These are phyloP conservation scores for Scalopus aquaticus DNA, from an alignment of 2,113 vertebrate genomes.

Conservation along the genomic window DNA sequence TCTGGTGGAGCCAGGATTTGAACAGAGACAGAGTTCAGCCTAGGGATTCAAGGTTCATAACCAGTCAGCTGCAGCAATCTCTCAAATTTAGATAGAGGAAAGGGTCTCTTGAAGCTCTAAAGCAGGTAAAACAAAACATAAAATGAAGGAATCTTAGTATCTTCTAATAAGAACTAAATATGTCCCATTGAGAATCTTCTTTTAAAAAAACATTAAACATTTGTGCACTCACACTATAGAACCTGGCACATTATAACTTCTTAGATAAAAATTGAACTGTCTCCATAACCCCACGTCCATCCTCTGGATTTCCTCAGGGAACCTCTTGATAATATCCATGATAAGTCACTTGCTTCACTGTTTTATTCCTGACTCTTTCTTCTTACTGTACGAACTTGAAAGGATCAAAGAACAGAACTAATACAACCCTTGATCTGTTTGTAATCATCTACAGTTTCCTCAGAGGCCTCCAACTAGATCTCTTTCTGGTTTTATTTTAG, in stretches of 20 bases:
- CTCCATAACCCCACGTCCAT: neutral
- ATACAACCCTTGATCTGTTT: neutral
- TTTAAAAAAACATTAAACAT: neutral
- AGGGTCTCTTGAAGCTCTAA: neutral
- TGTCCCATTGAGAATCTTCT: neutral
- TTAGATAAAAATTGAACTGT: neutral
- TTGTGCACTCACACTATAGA: neutral
- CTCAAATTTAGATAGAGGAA: neutral
- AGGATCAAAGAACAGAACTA: neutral
- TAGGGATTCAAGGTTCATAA: neutral
- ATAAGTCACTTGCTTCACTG: neutral
- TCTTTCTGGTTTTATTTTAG: neutral
- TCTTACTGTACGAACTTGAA: neutral
- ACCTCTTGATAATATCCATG: neutral
- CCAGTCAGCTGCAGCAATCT: neutral
- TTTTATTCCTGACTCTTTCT: neutral
- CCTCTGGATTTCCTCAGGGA: neutral
- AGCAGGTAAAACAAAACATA: neutral
- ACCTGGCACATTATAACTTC: neutral
- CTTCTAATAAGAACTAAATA: constrained; percentile 2
- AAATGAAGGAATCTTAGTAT: neutral
- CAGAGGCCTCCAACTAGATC: neutral
- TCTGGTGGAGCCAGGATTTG: neutral
- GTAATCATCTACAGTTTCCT: neutral
- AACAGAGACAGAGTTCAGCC: neutral